Conservation (phyloP, 2,797 vertebrate genomes). For the Esox masquinongy region DNA sequence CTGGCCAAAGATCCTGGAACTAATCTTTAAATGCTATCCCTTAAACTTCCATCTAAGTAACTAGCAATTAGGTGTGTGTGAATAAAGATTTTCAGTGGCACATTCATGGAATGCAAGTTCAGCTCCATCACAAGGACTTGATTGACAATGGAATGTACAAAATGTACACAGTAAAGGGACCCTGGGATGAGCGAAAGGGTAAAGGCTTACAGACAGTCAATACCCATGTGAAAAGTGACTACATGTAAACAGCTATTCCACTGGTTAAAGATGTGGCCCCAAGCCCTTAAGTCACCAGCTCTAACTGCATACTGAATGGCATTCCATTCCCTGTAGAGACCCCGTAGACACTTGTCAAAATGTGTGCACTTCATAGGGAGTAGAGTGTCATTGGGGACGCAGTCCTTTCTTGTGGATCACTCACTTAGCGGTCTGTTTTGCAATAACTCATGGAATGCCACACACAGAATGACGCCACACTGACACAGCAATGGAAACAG, state of each 20-base stretch:
- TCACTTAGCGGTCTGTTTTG: not conserved
- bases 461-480: too few relatives aligned
- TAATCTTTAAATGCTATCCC: not conserved
- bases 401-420: not conserved
- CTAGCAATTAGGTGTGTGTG: not conserved
- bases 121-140: not conserved
- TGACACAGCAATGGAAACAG: too few relatives aligned
- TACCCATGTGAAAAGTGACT: not conserved
- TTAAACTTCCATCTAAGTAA: not conserved
- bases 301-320: not conserved
- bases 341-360: too few relatives aligned
- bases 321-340: not conserved
- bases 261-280: not conserved
- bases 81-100: not conserved
- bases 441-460: conserved; percentile 1
- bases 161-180: conserved; percentile 3
- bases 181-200: conserved; percentile 13
- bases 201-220: not conserved
- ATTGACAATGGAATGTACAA: not conserved
- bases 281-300: too few relatives aligned
- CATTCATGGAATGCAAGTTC: conserved; percentile 6
- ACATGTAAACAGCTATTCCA: not conserved
- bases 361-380: not conserved
- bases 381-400: not conserved
- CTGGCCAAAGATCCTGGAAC: too few relatives aligned